phyloP scores from a whole-genome alignment of 2,797 vertebrate genomes.

The Tenualosa thibaudeaui region DNA sequence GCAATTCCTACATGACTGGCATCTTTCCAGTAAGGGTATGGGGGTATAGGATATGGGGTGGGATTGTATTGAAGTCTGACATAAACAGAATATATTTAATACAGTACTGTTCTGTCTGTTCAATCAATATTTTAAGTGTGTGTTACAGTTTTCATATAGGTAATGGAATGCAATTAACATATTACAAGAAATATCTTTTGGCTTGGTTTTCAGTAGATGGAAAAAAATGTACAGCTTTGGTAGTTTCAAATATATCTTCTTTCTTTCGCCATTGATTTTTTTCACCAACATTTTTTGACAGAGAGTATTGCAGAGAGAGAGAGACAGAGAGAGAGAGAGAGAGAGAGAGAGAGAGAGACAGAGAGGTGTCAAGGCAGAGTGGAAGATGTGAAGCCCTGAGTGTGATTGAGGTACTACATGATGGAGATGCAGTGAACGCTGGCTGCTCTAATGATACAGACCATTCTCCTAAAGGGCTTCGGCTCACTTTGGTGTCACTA shows the following conservation, averaged over 20 bases:
- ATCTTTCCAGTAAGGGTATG: background rate
- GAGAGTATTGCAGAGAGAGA: background rate
- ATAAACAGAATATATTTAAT: background rate
- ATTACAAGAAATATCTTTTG: background rate
- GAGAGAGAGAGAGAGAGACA: constrained; percentile 36
- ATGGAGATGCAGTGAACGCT: background rate
- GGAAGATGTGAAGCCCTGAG: background rate
- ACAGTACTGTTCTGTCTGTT: background rate
- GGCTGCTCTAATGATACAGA: background rate
- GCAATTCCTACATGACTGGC: background rate
- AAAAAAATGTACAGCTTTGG: background rate
- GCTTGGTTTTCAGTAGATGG: background rate
- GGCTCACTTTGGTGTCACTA: constrained; percentile 38
- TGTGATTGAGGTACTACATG: background rate
- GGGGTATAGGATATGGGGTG: background rate
- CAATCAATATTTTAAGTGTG: background rate
- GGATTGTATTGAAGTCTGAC: background rate
- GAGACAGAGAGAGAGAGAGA: constrained; percentile 23
- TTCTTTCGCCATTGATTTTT: too few species aligned
- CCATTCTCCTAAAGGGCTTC: background rate
- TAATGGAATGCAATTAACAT: background rate
- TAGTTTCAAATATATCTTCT: background rate
- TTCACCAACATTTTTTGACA: too few species aligned
- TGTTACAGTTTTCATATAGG: background rate
- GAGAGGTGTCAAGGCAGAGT: background rate